A percentile compares a stretch with the other conserved stretches of the same genome.
These are phyloP conservation scores for Thymelicus sylvestris DNA, from an alignment of 2,888 invertebrate genomes.

Conservation along the genomic window DNA sequence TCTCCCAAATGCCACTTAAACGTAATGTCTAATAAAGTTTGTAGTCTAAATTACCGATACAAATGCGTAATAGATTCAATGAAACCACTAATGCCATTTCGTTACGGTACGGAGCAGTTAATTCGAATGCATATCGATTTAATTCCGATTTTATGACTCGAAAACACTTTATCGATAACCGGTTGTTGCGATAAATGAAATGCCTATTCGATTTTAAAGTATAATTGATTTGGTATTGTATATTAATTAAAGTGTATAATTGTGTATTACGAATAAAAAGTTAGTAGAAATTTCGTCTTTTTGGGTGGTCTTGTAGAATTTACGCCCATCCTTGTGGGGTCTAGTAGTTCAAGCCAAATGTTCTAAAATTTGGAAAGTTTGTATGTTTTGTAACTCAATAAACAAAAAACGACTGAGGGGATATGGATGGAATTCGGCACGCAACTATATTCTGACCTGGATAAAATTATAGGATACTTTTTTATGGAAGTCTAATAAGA, in stretches of 20 bases:
- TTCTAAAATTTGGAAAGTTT: too few species aligned
- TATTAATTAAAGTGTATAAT: background rate
- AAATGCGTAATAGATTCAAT: conserved; percentile 23
- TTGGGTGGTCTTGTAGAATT: too few species aligned
- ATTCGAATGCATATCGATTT: conserved; percentile 45
- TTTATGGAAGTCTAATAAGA: too few species aligned
- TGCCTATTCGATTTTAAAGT: conserved; percentile 51
- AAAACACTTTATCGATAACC: conserved; percentile 57
- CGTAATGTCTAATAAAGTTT: conserved; percentile 19
- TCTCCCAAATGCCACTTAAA: conserved; percentile 4
- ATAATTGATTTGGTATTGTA: conserved; percentile 59
- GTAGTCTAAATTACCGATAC: conserved; percentile 25
- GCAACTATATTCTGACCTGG: too few species aligned
- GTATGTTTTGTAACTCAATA: too few species aligned
- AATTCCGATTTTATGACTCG: conserved; percentile 56
- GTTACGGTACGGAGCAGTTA: conserved; percentile 31
- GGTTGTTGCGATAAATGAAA: conserved; percentile 49
- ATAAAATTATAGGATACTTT: too few species aligned
- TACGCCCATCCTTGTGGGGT: too few species aligned
- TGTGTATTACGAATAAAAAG: too few species aligned
- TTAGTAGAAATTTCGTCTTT: too few species aligned
- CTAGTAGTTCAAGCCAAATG: too few species aligned
- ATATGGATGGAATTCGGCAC: too few species aligned
- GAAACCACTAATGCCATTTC: conserved; percentile 28
- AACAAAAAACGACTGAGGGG: too few species aligned